These are phyloP conservation scores for Yponomeuta malinellus DNA, from an alignment of 2,888 invertebrate species.

Conservation along the genomic window DNA sequence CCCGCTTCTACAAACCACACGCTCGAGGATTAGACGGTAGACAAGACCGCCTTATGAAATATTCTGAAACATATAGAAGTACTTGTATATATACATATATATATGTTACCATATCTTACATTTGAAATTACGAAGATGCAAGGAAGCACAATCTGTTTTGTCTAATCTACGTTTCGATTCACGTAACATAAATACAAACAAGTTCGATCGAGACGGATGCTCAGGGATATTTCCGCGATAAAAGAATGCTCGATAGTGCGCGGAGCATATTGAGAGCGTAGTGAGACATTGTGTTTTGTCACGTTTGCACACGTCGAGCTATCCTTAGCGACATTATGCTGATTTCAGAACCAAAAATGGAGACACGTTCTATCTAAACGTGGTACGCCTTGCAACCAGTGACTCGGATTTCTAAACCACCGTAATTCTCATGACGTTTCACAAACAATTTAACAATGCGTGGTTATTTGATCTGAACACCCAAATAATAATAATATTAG, in stretches of 20 bases:
- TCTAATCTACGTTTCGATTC: neutral
- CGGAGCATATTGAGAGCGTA: conserved; percentile 22
- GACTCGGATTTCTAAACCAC: neutral
- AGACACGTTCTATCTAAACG: conserved; percentile 30
- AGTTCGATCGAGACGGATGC: neutral
- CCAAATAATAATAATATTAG: neutral
- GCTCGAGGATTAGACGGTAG: neutral
- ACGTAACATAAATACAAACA: neutral
- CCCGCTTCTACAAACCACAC: neutral
- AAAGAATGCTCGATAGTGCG: conserved; percentile 1
- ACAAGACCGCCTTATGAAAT: neutral
- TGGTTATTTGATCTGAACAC: neutral
- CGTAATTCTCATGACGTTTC: neutral
- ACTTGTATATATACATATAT: too few species aligned
- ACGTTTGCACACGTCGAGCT: conserved; percentile 46
- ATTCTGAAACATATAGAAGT: neutral
- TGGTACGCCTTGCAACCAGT: conserved; percentile 25
- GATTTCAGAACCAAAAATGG: conserved; percentile 41
- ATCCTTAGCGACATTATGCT: conserved; percentile 51
- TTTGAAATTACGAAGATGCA: neutral
- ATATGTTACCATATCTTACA: neutral
- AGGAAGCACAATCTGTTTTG: neutral
- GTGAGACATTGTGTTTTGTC: conserved; percentile 46
- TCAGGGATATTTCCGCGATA: neutral
- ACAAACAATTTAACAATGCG: neutral